Percentiles rank a stretch among this genome's conserved stretches.
Evolutionary conservation across 2,888 invertebrate genomes (phyloP).

Genomic region (Hirtodrosophila alboralis): DNA sequence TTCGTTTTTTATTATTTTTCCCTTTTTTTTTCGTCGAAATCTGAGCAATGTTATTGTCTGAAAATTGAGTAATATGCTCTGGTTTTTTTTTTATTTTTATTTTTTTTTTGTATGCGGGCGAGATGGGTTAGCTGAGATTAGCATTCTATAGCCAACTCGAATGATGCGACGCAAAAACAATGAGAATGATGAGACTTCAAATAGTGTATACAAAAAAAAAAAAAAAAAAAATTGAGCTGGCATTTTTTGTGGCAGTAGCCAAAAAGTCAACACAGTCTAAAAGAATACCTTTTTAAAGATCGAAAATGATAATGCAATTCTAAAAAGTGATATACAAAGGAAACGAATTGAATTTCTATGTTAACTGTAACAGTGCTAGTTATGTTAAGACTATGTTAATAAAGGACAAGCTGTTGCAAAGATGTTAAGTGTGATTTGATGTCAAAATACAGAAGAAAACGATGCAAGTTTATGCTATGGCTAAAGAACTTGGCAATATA

Average conservation of each 20-base stretch:
- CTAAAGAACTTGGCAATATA: too few species aligned
- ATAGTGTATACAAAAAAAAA: conserved; percentile 18
- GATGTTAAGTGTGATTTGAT: too few species aligned
- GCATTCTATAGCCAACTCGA: conserved; percentile 34
- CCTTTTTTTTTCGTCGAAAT: conserved; percentile 49
- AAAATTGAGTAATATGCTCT: conserved; percentile 73
- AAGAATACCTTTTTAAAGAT: conserved; percentile 31
- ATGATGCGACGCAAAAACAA: conserved; percentile 46
- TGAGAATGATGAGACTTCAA: conserved; percentile 31
- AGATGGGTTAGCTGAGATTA: conserved; percentile 69
- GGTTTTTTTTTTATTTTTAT: too few species aligned
- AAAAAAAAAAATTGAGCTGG: conserved; percentile 13
- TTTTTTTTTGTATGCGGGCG: conserved; percentile 50
- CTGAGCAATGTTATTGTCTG: conserved; percentile 62
- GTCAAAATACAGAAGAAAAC: too few species aligned
- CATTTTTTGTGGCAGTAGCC: conserved; percentile 31
- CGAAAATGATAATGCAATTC: conserved; percentile 20
- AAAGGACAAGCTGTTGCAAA: too few species aligned
- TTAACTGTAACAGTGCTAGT: too few species aligned
- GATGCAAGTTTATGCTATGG: too few species aligned
- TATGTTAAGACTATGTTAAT: too few species aligned
- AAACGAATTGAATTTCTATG: too few species aligned
- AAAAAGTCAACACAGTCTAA: conserved; percentile 13
- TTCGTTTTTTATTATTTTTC: conserved; percentile 31
- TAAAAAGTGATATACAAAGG: conserved; percentile 1